A percentile compares a stretch with the other conserved stretches of the same genome.
Evolutionary conservation across 1,140 invertebrate species (phyloP).

Genomic region (Diprion similis): DNA sequence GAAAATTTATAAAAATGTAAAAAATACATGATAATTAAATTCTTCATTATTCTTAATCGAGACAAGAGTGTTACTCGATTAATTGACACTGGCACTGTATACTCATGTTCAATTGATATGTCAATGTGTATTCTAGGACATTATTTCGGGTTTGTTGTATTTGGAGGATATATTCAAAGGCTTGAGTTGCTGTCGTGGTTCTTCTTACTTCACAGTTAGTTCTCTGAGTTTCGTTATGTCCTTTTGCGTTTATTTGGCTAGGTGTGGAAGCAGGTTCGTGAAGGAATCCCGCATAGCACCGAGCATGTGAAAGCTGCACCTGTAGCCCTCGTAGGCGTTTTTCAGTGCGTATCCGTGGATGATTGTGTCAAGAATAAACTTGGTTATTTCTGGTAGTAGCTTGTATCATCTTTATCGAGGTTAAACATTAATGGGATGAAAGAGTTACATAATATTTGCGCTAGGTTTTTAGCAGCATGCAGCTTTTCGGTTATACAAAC

Average conservation of each 20-base stretch:
- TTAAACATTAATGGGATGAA: slow-evolving; percentile 11
- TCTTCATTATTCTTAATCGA: too few species aligned
- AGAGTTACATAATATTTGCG: neutral
- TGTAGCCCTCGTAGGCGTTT: slow-evolving; percentile 22
- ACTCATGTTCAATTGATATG: too few species aligned
- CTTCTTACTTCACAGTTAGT: too few species aligned
- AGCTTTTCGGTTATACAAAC: slow-evolving; percentile 21
- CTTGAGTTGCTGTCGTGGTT: too few species aligned
- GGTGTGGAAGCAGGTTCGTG: slow-evolving; percentile 16
- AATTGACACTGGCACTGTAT: too few species aligned
- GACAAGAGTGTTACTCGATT: too few species aligned
- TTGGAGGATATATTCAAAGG: too few species aligned
- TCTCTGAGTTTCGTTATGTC: too few species aligned
- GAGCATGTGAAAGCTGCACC: slow-evolving; percentile 23
- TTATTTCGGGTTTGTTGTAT: too few species aligned
- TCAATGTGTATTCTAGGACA: too few species aligned
- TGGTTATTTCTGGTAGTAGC: slow-evolving; percentile 8
- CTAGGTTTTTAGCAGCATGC: slow-evolving; percentile 13
- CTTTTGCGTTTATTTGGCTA: neutral
- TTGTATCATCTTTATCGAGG: neutral
- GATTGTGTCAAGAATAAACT: slow-evolving; percentile 19
- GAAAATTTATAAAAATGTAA: too few species aligned
- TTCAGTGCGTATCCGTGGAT: slow-evolving; percentile 18
- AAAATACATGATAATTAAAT: too few species aligned
- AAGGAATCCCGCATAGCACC: slow-evolving; percentile 20